phyloP scores from a whole-genome alignment of 2,888 invertebrate species.

The Thecocarcelia acutangulata region DNA sequence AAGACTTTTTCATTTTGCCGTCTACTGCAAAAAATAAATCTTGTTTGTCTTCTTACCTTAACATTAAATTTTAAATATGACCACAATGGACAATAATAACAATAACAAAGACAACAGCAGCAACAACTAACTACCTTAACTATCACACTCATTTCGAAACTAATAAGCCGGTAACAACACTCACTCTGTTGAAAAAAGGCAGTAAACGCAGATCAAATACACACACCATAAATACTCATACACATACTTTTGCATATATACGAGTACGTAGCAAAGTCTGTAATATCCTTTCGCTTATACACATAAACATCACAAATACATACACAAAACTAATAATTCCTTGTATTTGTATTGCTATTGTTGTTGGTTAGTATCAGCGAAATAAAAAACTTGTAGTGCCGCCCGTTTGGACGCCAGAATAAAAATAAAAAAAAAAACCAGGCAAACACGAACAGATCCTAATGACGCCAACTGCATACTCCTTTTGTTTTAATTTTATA shows the following conservation, averaged over 20 bases:
- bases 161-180: constrained; percentile 57
- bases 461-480: constrained; percentile 67
- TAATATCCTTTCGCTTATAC: background rate
- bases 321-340: constrained; percentile 8
- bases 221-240: too few relatives aligned
- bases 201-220: constrained; percentile 15
- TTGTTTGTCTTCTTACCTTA: constrained; percentile 54
- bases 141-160: constrained; percentile 32
- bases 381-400: constrained; percentile 49
- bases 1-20: background rate
- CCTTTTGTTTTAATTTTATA: constrained; percentile 52
- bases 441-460: constrained; percentile 55
- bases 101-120: background rate
- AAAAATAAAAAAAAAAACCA: constrained; percentile 3
- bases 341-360: background rate
- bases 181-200: background rate
- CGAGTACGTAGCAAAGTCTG: too few relatives aligned
- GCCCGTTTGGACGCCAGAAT: constrained; percentile 59
- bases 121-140: background rate
- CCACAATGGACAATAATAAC: constrained; percentile 37
- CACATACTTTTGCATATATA: too few relatives aligned
- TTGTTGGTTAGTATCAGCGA: constrained; percentile 6
- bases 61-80: constrained; percentile 54
- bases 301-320: background rate
- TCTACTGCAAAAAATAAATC: background rate